A percentile compares a stretch with the other conserved stretches of the same genome.
Conservation (phyloP, 2,888 invertebrate species). For the Drosophila picticornis region DNA sequence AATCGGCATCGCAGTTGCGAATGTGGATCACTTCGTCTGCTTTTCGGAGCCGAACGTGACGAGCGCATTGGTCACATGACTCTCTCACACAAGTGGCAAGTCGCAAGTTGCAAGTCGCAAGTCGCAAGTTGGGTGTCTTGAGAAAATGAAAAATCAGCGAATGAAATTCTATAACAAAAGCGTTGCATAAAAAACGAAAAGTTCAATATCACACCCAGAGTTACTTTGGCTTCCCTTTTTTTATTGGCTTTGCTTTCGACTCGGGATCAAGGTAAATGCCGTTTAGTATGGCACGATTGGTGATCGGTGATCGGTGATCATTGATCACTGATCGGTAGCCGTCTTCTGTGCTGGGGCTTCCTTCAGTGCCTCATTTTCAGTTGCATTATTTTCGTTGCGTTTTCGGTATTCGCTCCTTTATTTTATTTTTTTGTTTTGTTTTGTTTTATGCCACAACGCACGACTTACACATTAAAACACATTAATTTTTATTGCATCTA, state of each 20-base stretch:
- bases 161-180: slow-evolving; percentile 73
- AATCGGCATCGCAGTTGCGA: slow-evolving; percentile 35
- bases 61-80: slow-evolving; percentile 36
- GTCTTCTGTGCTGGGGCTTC: slow-evolving; percentile 62
- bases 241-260: slow-evolving; percentile 29
- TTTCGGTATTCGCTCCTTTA: slow-evolving; percentile 17
- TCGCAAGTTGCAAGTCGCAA: slow-evolving; percentile 6
- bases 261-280: slow-evolving; percentile 76
- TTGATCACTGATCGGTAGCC: slow-evolving; percentile 57
- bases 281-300: slow-evolving; percentile 76
- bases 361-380: slow-evolving; percentile 49
- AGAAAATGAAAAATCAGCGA: slow-evolving; percentile 54
- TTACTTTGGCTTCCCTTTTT: slow-evolving; percentile 65
- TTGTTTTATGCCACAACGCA: slow-evolving; percentile 74
- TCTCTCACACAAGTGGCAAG: slow-evolving; percentile 14
- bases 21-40: slow-evolving; percentile 54
- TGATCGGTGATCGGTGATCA: slow-evolving; percentile 60
- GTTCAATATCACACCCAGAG: slow-evolving; percentile 72
- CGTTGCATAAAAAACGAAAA: slow-evolving; percentile 53
- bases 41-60: slow-evolving; percentile 46
- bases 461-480: slow-evolving; percentile 83
- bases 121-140: slow-evolving; percentile 37
- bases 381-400: slow-evolving; percentile 49
- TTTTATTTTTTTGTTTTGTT: slow-evolving; percentile 41
- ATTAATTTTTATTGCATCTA: slow-evolving; percentile 76